These are phyloP conservation scores for Manis crassicaudata DNA, from an alignment of 2,797 vertebrate species.

Conservation along the genomic window DNA sequence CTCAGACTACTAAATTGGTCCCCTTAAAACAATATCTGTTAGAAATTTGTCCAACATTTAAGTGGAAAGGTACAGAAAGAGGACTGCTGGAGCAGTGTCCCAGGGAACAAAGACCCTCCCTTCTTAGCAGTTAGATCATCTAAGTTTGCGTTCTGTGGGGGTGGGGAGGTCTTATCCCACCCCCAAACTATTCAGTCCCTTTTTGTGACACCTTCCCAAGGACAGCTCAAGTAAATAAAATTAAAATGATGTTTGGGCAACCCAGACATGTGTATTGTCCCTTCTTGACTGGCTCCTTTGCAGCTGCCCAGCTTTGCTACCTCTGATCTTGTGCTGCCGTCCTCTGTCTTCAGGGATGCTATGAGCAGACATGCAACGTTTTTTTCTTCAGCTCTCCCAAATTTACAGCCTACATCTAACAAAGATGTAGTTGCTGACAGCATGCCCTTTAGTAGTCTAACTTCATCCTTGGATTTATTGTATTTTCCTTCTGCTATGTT, in stretches of 20 bases:
- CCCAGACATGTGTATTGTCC: neutral
- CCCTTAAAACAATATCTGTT: neutral
- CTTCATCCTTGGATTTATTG: neutral
- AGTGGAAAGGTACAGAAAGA: neutral
- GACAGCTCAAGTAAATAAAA: neutral
- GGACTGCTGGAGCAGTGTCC: neutral
- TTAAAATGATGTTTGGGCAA: neutral
- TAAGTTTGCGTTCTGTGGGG: neutral
- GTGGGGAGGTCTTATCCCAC: neutral
- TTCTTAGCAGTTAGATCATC: neutral
- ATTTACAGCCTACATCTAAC: neutral
- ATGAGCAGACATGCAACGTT: neutral
- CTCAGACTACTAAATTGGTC: neutral
- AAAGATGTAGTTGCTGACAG: neutral
- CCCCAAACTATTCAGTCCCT: neutral
- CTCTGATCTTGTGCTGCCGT: neutral
- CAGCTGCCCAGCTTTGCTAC: neutral
- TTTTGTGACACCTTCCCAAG: neutral
- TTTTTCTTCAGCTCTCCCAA: neutral
- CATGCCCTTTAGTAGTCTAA: neutral
- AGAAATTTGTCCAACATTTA: neutral
- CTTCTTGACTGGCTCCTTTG: neutral
- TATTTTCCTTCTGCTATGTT: neutral
- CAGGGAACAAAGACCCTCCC: neutral
- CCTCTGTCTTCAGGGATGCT: neutral